Base-by-base conservation (phyloP, 2,888 invertebrate genomes). In the Bursaphelenchus okinawaensis region DNA sequence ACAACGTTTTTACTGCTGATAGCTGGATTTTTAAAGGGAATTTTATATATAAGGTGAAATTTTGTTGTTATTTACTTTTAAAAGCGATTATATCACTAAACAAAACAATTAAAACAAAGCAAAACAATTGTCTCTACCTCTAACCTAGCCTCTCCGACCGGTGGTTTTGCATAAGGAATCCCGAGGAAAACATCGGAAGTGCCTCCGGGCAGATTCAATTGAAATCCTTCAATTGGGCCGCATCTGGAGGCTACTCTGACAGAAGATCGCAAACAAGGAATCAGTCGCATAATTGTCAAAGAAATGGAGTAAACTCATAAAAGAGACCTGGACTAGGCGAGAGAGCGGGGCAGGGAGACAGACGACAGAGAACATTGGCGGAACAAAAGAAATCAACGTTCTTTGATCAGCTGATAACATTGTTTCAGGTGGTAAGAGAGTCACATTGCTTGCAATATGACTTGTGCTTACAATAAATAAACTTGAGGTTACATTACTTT, bases 121-220 rank as follows among this genome's bases (percentile, higher is more conserved):
- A 40, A 40, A 40, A 40, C 12, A 19, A 52, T 52, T 52, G 26
- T 7, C 7, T 28, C 27, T 12, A 57, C 61, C 59, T 61, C 61
- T 19, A 61, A 61, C 26, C 61, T 22, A 1, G 24, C 56, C 9
- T 19, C 19, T 8, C 60, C 60, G 23, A 59, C 51, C 19, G 60
- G 60, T 50, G 60, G 60, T n/a, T 40, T 1, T n/a, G 60, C 61
- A 22, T 61, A 61, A 6, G 61, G 61, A 55, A 61, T 19, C 0
- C 55, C 55, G 2, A 61, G 55, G 58, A 56, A 61, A 28, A 61
- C 20, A 8, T 61, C 61, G 9, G 61, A 55, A 3, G 12, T 40
- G 3, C 40, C 40, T 12, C 16, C 40, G n/a, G 40, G 40, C 40
- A 16, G 40, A 6, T 4, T 12, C 3, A 40, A n/a, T n/a, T 40